A percentile compares a stretch with the other conserved stretches of the same genome.
Conservation (phyloP, 2,888 invertebrate species). For the Sericinus montela region DNA sequence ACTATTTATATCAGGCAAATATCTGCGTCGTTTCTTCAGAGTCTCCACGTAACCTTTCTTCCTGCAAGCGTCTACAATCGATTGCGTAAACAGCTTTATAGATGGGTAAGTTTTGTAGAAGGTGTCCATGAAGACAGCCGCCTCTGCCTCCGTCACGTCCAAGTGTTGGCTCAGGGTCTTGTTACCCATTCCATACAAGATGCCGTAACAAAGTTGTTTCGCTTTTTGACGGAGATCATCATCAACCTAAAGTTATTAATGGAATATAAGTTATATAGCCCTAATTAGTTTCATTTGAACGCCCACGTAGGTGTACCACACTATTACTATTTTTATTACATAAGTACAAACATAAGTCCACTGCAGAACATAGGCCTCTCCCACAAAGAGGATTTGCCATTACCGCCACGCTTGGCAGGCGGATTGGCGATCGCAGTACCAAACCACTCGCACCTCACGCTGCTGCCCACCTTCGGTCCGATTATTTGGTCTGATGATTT, state of each 20-base stretch:
- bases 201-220: constrained; percentile 96
- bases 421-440: too few relatives aligned
- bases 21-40: constrained; percentile 87
- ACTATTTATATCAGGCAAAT: constrained; percentile 86
- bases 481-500: too few relatives aligned
- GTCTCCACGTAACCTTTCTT: constrained; percentile 90
- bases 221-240: constrained; percentile 90
- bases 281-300: too few relatives aligned
- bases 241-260: constrained; percentile 78
- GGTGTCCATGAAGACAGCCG: constrained; percentile 86
- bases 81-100: constrained; percentile 79
- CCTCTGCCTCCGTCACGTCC: constrained; percentile 87
- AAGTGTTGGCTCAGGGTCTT: constrained; percentile 89
- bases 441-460: too few relatives aligned
- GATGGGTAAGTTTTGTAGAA: constrained; percentile 89
- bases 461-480: too few relatives aligned
- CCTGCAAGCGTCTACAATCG: constrained; percentile 81
- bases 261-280: neutral
- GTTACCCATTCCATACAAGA: constrained; percentile 97
- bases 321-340: too few relatives aligned
- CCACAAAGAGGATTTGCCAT: too few relatives aligned
- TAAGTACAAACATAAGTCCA: too few relatives aligned
- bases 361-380: too few relatives aligned
- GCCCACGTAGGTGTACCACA: too few relatives aligned
- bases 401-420: too few relatives aligned